phyloP scores from a whole-genome alignment of 1,140 invertebrate species.

The Hylaeus anthracinus region DNA sequence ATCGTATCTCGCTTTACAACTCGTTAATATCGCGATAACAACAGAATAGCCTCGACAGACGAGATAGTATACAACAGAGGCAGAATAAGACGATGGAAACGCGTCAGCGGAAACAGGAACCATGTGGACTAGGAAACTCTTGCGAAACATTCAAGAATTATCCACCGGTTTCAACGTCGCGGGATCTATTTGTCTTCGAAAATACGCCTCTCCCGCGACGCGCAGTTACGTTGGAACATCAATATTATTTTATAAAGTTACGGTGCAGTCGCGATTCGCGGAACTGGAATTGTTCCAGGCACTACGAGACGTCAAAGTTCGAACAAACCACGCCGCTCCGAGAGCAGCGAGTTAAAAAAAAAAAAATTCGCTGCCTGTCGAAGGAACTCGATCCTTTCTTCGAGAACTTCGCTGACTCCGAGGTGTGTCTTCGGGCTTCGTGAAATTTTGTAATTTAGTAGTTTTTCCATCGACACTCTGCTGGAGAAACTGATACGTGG shows the following conservation, averaged over 20 bases:
- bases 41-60: background rate
- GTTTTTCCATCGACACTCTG: background rate
- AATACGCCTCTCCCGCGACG: background rate
- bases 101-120: background rate
- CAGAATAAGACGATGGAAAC: background rate
- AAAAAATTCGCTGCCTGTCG: too few species aligned
- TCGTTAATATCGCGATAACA: conserved; percentile 36
- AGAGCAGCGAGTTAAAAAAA: background rate
- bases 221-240: conserved; percentile 3
- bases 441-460: background rate
- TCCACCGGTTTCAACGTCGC: background rate
- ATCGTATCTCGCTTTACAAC: background rate
- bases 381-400: background rate
- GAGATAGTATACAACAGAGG: background rate
- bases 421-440: too few species aligned
- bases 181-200: conserved; percentile 21
- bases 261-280: background rate
- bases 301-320: background rate
- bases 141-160: conserved; percentile 16
- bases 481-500: too few species aligned
- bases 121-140: background rate
- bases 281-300: conserved; percentile 15
- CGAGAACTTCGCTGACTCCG: background rate
- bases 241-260: conserved; percentile 43
- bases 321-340: background rate